Evolutionary conservation across 2,888 invertebrate genomes (phyloP), one percentile per base, ranked within the genome.

Genomic region (Synanthedon tipuliformis): DNA sequence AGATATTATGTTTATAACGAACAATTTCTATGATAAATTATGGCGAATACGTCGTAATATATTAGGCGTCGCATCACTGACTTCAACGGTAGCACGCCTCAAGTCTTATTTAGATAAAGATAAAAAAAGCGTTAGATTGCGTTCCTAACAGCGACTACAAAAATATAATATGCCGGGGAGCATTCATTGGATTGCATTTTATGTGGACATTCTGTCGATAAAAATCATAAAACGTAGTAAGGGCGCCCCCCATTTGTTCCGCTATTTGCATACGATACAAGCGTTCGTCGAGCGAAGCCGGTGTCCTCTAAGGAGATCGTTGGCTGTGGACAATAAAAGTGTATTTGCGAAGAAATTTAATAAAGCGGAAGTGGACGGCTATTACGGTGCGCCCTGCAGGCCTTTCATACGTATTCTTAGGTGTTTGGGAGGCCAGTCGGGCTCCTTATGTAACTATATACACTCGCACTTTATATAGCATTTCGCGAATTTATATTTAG

Each of bases 331-430:
- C 82, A 83, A 81, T 87, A 87, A 87, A 86, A 85, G 76, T 81
- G 79, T 86, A 81, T 86, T 87, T 86, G 86, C 84, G 75, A 84
- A 85, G 87, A 87, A 86, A 87, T 87, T 86, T 87, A 87, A 86
- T 87, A 87, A 86, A 78, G 86, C 83, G 84, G 85, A 87, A 87
- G 81, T 79, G 81, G 81, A 78, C 75, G 71, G 72, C 76, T 70
- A 78, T 82, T 81, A 81, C 68, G 75, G 68, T 70, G 66, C 69
- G 68, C 74, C 76, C 73, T 63, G 59, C 63, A 63, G 62, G 67
- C 63, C 60, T 40, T 50, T 50, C 27, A 50, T 41, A 51, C 45
- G 45, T 45, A 13, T n/a, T 45, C 59, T 59, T 61, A 62, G 63
- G 59, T 62, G 62, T 53, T 57, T 55, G 53, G 55, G 57, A 53